Evolutionary conservation across 2,888 invertebrate genomes (phyloP).

Genomic region (Sylvicola fuscatus): DNA sequence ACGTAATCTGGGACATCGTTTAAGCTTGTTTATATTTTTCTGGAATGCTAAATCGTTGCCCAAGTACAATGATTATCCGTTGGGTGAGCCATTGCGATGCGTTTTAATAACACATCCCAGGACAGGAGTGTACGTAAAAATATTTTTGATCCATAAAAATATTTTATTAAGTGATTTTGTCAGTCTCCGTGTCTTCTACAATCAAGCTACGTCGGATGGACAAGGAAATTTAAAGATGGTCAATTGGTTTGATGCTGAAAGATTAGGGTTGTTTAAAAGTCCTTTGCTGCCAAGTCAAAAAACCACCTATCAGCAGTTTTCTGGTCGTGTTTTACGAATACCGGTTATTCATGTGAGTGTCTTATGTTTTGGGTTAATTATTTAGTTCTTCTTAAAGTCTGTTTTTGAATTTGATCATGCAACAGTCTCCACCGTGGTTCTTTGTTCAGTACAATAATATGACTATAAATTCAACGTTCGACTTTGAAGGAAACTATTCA

Average conservation of each 20-base stretch:
- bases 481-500: constrained; percentile 17
- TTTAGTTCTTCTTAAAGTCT: background rate
- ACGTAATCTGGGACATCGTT: constrained; percentile 16
- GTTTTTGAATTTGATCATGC: constrained; percentile 3
- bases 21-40: constrained; percentile 40
- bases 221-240: constrained; percentile 37
- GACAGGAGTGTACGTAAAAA: constrained; percentile 21
- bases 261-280: constrained; percentile 36
- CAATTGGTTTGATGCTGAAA: constrained; percentile 48
- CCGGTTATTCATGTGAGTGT: constrained; percentile 53
- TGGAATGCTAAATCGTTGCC: constrained; percentile 37
- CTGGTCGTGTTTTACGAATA: constrained; percentile 38
- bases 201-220: constrained; percentile 40
- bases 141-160: constrained; percentile 22
- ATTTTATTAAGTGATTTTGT: constrained; percentile 5
- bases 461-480: constrained; percentile 8
- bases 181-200: constrained; percentile 51
- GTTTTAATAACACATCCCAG: constrained; percentile 44
- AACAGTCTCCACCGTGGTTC: constrained; percentile 61
- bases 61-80: constrained; percentile 27
- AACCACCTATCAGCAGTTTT: constrained; percentile 42
- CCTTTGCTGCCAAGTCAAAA: constrained; percentile 41
- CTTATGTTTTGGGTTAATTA: background rate
- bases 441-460: constrained; percentile 43
- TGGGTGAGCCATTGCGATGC: constrained; percentile 27